These are phyloP conservation scores for Sarcophaga variegata DNA, from an alignment of 2,888 invertebrate species.

Conservation along the genomic window DNA sequence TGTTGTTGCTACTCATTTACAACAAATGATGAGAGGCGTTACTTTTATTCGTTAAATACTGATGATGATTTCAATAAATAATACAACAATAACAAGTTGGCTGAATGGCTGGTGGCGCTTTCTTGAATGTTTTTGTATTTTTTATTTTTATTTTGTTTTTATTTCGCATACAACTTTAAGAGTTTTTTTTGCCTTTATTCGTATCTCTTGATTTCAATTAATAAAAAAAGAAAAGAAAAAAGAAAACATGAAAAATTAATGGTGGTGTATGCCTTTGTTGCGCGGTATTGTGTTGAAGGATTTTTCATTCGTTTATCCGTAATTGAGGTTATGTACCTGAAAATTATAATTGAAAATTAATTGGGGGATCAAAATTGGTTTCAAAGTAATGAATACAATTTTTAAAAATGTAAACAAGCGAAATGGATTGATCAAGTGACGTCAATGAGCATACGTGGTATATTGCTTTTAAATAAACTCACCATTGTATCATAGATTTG, in stretches of 20 bases:
- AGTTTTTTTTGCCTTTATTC: constrained; percentile 32
- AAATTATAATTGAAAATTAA: constrained; percentile 41
- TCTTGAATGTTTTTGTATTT: constrained; percentile 7
- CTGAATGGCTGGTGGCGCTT: constrained; percentile 59
- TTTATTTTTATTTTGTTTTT: constrained; percentile 24
- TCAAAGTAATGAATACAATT: background rate
- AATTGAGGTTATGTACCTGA: constrained; percentile 35
- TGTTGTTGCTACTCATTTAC: constrained; percentile 36
- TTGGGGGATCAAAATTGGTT: constrained; percentile 18
- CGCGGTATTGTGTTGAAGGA: constrained; percentile 38
- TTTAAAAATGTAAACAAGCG: background rate
- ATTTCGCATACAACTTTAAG: constrained; percentile 21
- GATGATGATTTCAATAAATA: constrained; percentile 58
- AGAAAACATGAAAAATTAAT: background rate
- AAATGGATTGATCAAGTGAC: background rate
- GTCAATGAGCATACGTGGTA: no score
- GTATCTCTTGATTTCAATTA: constrained; percentile 28
- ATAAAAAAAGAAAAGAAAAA: background rate
- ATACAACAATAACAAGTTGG: constrained; percentile 20
- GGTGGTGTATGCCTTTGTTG: constrained; percentile 11
- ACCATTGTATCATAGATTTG: no score
- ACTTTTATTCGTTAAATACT: constrained; percentile 49
- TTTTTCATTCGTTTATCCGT: constrained; percentile 24
- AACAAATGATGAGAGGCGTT: constrained; percentile 57
- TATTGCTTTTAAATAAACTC: no score